These are phyloP conservation scores for Ciconia boyciana DNA, from an alignment of 2,113 vertebrate genomes.

Conservation along the genomic window DNA sequence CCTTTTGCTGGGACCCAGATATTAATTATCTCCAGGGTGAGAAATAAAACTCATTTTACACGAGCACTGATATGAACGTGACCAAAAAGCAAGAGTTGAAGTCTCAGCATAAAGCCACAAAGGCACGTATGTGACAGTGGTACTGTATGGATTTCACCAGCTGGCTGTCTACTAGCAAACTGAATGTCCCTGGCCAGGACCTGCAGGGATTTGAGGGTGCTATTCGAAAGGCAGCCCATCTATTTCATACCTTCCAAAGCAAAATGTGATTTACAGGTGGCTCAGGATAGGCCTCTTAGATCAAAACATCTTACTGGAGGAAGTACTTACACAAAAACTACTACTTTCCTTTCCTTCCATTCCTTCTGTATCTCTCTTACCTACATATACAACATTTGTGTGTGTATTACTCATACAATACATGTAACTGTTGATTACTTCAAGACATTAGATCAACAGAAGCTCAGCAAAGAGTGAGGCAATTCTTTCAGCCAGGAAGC, in stretches of 20 bases:
- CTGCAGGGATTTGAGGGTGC: background rate
- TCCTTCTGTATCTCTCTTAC: background rate
- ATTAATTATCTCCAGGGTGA: background rate
- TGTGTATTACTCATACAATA: background rate
- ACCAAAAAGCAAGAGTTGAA: background rate
- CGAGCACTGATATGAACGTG: background rate
- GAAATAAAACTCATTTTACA: background rate
- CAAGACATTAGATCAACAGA: constrained; percentile 37
- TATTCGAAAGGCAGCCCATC: background rate
- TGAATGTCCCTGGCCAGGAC: background rate
- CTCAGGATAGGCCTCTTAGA: background rate
- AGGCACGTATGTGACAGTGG: accelerated
- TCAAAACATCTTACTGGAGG: background rate
- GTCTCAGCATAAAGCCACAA: background rate
- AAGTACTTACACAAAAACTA: background rate
- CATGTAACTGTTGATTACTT: background rate
- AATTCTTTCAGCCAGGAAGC: constrained; percentile 48
- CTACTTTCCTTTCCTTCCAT: background rate
- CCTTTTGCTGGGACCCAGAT: background rate
- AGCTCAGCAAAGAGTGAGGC: constrained; percentile 18
- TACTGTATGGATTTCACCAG: background rate
- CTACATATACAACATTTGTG: background rate
- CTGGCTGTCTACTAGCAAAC: background rate
- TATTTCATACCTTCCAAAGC: background rate
- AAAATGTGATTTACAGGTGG: background rate